phyloP scores from a whole-genome alignment of 1,140 invertebrate genomes.

The Lucilia cuprina region DNA sequence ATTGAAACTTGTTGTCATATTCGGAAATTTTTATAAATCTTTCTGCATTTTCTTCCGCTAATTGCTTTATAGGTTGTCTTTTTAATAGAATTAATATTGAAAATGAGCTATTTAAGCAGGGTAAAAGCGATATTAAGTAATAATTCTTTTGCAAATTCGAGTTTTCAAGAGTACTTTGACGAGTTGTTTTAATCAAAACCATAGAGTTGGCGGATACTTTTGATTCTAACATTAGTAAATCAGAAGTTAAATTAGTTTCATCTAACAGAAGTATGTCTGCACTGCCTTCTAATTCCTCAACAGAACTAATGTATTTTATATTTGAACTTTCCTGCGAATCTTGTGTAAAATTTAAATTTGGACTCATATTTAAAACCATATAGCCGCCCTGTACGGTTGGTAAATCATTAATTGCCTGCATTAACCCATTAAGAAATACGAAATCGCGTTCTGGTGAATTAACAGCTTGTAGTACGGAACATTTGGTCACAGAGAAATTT shows the following conservation, averaged over 20 bases:
- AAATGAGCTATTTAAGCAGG: background rate
- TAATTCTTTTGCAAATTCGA: background rate
- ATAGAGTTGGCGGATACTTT: background rate
- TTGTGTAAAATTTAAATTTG: background rate
- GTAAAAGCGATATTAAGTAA: background rate
- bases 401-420: background rate
- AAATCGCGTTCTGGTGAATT: background rate
- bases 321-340: background rate
- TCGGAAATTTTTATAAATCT: background rate
- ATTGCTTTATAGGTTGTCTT: background rate
- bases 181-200: background rate
- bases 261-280: background rate
- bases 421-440: background rate
- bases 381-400: background rate
- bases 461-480: background rate
- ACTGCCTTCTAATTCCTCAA: background rate
- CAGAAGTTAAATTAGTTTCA: background rate
- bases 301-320: background rate
- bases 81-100: background rate
- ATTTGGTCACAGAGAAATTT: slow-evolving; percentile 64
- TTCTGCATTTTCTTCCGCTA: background rate
- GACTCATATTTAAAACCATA: background rate
- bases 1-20: background rate
- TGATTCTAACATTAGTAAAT: background rate
- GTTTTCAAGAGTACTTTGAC: background rate